Evolutionary conservation across 1,140 invertebrate species (phyloP).

Genomic region (Ceratina calcarata): DNA sequence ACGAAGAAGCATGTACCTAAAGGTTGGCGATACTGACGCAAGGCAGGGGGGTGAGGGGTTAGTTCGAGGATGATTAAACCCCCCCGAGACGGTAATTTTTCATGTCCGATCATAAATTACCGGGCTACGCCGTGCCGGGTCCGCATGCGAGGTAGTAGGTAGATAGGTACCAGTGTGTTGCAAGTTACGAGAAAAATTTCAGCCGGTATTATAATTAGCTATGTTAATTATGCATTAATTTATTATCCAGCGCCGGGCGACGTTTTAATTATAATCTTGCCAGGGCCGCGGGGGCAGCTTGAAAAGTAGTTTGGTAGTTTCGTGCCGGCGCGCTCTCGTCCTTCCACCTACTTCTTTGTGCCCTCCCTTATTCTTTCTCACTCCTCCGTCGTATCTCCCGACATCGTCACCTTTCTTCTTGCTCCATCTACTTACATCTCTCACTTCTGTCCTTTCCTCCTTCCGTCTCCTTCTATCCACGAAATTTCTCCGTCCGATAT

Average conservation of each 20-base stretch:
- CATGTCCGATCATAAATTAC: constrained; percentile 80
- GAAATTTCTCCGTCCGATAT: not conserved
- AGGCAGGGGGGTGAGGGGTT: constrained; percentile 28
- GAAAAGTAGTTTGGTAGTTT: constrained; percentile 76
- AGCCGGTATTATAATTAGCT: constrained; percentile 79
- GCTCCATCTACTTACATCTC: not conserved
- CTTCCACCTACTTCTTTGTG: constrained; percentile 53
- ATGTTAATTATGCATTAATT: constrained; percentile 80
- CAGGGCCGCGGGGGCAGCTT: constrained; percentile 70
- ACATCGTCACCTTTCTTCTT: constrained; percentile 15
- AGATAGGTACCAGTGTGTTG: constrained; percentile 59
- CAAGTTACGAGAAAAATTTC: constrained; percentile 77
- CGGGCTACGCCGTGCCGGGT: constrained; percentile 64
- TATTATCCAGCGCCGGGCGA: constrained; percentile 76
- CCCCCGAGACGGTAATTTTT: constrained; percentile 78
- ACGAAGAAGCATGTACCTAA: constrained; percentile 42
- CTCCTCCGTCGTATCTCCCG: constrained; percentile 8
- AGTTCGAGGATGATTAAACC: constrained; percentile 77
- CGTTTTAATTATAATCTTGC: constrained; percentile 79
- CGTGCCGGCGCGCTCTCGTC: constrained; percentile 59
- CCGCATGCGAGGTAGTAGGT: constrained; percentile 67
- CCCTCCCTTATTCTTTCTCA: constrained; percentile 24
- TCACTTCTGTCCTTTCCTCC: constrained; percentile 12
- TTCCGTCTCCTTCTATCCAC: constrained; percentile 16
- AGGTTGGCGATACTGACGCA: constrained; percentile 41